Base-by-base conservation (phyloP, 2,113 vertebrate genomes). In the Pagrus major region DNA sequence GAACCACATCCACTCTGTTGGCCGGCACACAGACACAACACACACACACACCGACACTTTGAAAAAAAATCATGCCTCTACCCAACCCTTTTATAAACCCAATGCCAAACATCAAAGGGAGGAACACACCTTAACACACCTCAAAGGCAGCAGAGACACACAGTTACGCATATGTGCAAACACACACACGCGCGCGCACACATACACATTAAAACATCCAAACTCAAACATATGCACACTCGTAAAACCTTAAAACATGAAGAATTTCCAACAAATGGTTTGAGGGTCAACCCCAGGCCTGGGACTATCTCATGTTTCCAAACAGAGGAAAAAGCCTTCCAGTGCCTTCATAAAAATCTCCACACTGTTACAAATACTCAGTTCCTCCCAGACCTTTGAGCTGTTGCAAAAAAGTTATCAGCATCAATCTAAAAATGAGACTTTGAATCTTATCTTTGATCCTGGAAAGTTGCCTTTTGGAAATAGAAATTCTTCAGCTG, bases 51-150 rank as follows among this genome's bases (percentile, higher is more conserved):
- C 49, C 7, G 35, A 73, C 54, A 76, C 84, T 31, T 64, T 20
- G 18, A 65, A 64, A 77, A 76, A 78, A 84, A 76, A 80, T 56
- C 81, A 86, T 75, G 81, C 78, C 84, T 80, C 75, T 89, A 85
- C 90, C 77, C 86, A 81, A 75, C 69, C 78, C 76, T 86, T 89
- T 91, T 89, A 87, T 76, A 90, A 91, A 93, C 58, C 71, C 85
- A 86, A 83, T 82, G 83, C 79, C 61, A 78, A 91, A 93, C 93
- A 91, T 94, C 90, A 94, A 94, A 92, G 89, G 74, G 49, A 54
- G 54, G 74, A 76, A 82, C 86, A 91, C 89, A 93, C 90, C 90
- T 91, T 83, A 88, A 86, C 89, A 93, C 87, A 92, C 86, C 90
- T 93, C 88, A 90, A 92, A 92, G 90, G 84, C 80, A 92, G 46